phyloP scores from a whole-genome alignment of 1,140 invertebrate genomes.

The Drosophila gunungcola region DNA sequence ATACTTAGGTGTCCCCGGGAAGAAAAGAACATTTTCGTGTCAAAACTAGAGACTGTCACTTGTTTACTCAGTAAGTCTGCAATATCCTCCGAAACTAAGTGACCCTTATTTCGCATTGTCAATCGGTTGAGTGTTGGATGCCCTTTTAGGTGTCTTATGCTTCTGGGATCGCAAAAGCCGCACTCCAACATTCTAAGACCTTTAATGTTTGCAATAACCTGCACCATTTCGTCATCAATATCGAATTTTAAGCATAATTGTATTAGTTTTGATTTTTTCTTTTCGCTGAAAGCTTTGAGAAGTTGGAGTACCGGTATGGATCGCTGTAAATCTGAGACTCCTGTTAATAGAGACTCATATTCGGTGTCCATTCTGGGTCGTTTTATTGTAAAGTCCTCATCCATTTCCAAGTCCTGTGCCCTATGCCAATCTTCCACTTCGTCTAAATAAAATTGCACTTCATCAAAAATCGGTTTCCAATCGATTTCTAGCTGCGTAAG shows the following conservation, averaged over 20 bases:
- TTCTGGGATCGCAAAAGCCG: conserved; percentile 11
- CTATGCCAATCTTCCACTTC: not conserved
- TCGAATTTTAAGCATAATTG: conserved; percentile 13
- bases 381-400: not conserved
- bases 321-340: not conserved
- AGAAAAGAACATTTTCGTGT: not conserved
- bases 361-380: not conserved
- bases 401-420: not conserved
- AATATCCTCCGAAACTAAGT: not conserved
- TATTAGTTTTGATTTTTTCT: not conserved
- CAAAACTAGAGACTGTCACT: not conserved
- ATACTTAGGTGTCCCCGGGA: not conserved
- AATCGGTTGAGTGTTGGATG: conserved; percentile 1
- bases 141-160: conserved; percentile 4
- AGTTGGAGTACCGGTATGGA: not conserved
- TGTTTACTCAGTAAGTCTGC: not conserved
- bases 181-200: conserved; percentile 11
- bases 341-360: not conserved
- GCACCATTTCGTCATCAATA: conserved; percentile 1
- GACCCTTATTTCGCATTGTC: not conserved
- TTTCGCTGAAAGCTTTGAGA: conserved; percentile 3
- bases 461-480: not conserved
- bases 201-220: conserved; percentile 15
- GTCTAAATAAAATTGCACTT: not conserved
- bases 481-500: conserved; percentile 13